phyloP scores from a whole-genome alignment of 2,888 invertebrate genomes.

The Acrobasis repandana region DNA sequence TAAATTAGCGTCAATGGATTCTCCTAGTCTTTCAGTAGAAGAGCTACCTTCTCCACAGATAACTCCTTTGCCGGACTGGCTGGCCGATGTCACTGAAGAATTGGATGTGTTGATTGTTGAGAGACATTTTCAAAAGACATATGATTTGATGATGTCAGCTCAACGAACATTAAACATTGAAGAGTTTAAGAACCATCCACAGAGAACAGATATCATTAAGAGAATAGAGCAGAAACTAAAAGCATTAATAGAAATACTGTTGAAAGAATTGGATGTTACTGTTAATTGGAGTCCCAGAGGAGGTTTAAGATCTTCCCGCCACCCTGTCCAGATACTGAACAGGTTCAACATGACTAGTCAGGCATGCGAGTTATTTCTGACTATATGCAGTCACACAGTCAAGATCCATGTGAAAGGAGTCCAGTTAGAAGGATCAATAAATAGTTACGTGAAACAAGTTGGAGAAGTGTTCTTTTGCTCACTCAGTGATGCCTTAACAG shows the following conservation, averaged over 20 bases:
- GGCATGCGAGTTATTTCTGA: slow-evolving; percentile 92
- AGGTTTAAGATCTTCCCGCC: slow-evolving; percentile 91
- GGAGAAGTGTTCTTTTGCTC: slow-evolving; percentile 93
- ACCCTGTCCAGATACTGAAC: slow-evolving; percentile 92
- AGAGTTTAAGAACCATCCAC: slow-evolving; percentile 68
- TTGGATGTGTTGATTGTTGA: slow-evolving; percentile 97
- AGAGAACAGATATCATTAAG: slow-evolving; percentile 64
- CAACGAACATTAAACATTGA: slow-evolving; percentile 67
- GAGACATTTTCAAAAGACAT: slow-evolving; percentile 96
- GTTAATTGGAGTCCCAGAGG: slow-evolving; percentile 96
- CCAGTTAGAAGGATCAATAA: slow-evolving; percentile 90
- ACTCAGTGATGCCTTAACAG: slow-evolving; percentile 86
- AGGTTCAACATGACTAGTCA: slow-evolving; percentile 86
- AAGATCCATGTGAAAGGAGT: slow-evolving; percentile 92
- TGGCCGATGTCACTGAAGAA: slow-evolving; percentile 95
- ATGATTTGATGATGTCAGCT: slow-evolving; percentile 87
- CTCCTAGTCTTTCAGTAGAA: slow-evolving; percentile 75
- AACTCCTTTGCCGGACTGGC: slow-evolving; percentile 89
- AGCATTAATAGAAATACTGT: slow-evolving; percentile 91
- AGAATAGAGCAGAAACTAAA: slow-evolving; percentile 88
- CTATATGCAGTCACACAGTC: slow-evolving; percentile 90
- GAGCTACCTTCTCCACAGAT: slow-evolving; percentile 70
- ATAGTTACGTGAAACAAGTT: slow-evolving; percentile 90
- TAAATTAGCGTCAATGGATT: slow-evolving; percentile 66
- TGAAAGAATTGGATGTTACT: slow-evolving; percentile 93